Evolutionary conservation across 2,113 vertebrate genomes (phyloP), one percentile per base, ranked within the genome.

Genomic region (Pycnonotus jocosus): DNA sequence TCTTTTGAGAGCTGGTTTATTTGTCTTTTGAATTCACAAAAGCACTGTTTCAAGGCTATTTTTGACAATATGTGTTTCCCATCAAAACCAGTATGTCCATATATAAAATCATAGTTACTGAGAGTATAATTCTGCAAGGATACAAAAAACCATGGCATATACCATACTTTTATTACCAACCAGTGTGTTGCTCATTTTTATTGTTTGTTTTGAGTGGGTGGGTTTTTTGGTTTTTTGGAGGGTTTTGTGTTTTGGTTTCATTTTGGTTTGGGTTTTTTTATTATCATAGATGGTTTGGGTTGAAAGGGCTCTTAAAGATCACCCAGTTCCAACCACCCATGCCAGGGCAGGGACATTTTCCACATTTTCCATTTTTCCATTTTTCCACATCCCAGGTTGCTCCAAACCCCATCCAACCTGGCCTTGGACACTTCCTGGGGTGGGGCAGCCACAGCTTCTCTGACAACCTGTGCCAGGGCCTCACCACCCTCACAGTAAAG

Each of bases 311-410:
- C 10, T 9, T 22, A 58, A 58, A 50, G 7, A 42, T 25, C 11
- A 50, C 7, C 8, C 38, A 14, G 4, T 58, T 42, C 35, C 25
- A 42, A 19, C 1, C 6, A 5, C 6, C 8, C 1, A 18, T 31
- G 19, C 28, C 30, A 19, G 15, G 19, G 12, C 24, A 65, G 30
- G 5, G 9, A 35, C 15, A n/a, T 1, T 2, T 74, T n/a, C 24
- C 24, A 30, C 42, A 38, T 38, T 38, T 38, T 38, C 38, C 38
- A 38, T 38, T 38, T 38, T 38, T 38, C 38, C 38, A 38, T 38
- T 38, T 38, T 38, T 38, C 38, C 38, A 38, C 10, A 3, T 1
- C 1, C 40, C 69, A 65, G 11, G 18, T 5, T 28, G 9, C n/a
- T 40, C 19, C 3, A 3, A 64, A 15, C 6, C 13, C 19, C 5